Conservation (phyloP, 2,888 invertebrate genomes). For the Palloptera scutellata region DNA sequence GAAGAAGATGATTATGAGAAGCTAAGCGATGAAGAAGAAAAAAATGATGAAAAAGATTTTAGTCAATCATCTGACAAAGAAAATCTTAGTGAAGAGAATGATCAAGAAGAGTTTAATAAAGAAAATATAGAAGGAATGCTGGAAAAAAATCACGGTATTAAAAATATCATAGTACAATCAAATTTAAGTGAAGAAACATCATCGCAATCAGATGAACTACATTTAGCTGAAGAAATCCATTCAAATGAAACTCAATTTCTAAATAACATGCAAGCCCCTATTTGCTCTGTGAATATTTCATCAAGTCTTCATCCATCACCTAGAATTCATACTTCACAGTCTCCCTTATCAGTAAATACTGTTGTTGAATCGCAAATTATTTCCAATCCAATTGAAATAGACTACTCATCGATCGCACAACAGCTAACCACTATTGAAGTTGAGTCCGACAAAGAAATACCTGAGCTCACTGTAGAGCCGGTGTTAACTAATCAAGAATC, state of each 20-base stretch:
- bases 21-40: constrained; percentile 49
- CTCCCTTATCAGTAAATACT: too few species aligned
- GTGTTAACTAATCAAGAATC: constrained; percentile 6
- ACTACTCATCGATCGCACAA: neutral
- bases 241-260: too few species aligned
- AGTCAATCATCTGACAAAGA: constrained; percentile 44
- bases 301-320: too few species aligned
- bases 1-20: constrained; percentile 54
- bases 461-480: constrained; percentile 32
- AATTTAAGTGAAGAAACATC: too few species aligned
- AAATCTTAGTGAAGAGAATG: constrained; percentile 43
- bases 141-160: constrained; percentile 12
- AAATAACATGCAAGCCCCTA: too few species aligned
- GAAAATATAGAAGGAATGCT: constrained; percentile 32
- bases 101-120: constrained; percentile 47
- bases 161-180: constrained; percentile 7
- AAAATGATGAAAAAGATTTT: constrained; percentile 51
- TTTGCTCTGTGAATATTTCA: too few species aligned
- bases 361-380: too few species aligned
- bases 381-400: constrained; percentile 14
- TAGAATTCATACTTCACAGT: too few species aligned
- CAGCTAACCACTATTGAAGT: constrained; percentile 10
- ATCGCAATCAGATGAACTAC: too few species aligned
- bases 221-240: too few species aligned
- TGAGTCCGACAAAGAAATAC: constrained; percentile 24